phyloP scores from a whole-genome alignment of 2,797 vertebrate genomes.

The Moxostoma hubbsi region DNA sequence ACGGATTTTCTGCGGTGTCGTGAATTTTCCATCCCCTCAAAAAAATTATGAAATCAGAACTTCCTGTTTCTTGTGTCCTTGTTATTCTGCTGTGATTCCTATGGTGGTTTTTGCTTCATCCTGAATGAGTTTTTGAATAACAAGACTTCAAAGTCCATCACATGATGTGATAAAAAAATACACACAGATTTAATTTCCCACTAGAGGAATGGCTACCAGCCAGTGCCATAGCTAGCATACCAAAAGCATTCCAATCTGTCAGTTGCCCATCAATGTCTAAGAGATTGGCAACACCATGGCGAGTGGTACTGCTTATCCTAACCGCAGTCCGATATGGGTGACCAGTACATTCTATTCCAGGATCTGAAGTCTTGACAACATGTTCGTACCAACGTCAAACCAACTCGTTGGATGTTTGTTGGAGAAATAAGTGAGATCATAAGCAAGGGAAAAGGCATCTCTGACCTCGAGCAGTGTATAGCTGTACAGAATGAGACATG shows the following conservation, averaged over 20 bases:
- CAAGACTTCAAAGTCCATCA: constrained; percentile 3
- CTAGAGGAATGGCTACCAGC: constrained; percentile 26
- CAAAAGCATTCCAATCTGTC: constrained; percentile 22
- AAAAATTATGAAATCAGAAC: neutral
- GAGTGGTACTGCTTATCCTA: constrained; percentile 41
- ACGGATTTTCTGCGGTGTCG: neutral
- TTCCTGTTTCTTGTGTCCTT: constrained; percentile 10
- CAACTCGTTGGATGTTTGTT: neutral
- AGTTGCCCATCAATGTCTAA: constrained; percentile 29
- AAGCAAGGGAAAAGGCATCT: constrained; percentile 47
- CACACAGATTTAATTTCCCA: constrained; percentile 39
- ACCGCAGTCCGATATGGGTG: constrained; percentile 18
- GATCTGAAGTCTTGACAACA: constrained; percentile 29
- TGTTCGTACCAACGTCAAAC: constrained; percentile 1
- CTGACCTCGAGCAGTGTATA: constrained; percentile 38
- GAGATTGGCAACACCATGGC: constrained; percentile 7
- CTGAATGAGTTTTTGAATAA: constrained; percentile 14
- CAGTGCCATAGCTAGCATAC: constrained; percentile 15
- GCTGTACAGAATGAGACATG: constrained; percentile 60
- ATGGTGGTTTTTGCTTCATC: neutral
- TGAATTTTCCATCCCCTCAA: constrained; percentile 3
- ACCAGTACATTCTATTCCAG: constrained; percentile 18
- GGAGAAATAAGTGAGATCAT: constrained; percentile 19
- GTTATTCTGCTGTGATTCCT: constrained; percentile 5
- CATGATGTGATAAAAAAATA: constrained; percentile 12